These are phyloP conservation scores for Salminus brasiliensis DNA, from an alignment of 2,113 vertebrate species.

Conservation along the genomic window DNA sequence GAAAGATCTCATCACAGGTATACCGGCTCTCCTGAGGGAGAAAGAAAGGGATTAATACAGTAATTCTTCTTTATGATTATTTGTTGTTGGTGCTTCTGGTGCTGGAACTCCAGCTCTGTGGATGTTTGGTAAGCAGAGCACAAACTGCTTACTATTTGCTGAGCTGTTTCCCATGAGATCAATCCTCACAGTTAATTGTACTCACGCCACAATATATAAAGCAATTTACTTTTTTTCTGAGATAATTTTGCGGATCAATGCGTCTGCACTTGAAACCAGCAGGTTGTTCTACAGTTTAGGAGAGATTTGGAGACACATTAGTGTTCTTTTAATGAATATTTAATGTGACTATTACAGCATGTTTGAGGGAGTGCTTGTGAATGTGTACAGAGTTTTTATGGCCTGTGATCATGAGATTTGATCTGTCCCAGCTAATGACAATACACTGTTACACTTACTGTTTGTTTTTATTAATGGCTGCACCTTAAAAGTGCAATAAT, in stretches of 20 bases:
- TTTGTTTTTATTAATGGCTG: no score
- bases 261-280: background rate
- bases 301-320: background rate
- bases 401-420: background rate
- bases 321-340: conserved; percentile 15
- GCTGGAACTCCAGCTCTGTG: background rate
- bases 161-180: conserved; percentile 4
- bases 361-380: background rate
- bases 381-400: background rate
- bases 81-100: background rate
- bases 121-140: background rate
- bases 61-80: background rate
- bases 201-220: conserved; percentile 9
- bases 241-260: conserved; percentile 7
- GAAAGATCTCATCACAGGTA: background rate
- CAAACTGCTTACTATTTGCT: background rate
- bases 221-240: background rate
- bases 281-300: background rate
- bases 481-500: no score
- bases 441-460: no score
- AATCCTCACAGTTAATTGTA: background rate
- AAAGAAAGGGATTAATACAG: background rate
- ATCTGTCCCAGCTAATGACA: background rate
- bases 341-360: background rate
- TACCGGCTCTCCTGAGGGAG: background rate